Evolutionary conservation across 2,888 invertebrate species (phyloP).

Genomic region (Elysia crispata): DNA sequence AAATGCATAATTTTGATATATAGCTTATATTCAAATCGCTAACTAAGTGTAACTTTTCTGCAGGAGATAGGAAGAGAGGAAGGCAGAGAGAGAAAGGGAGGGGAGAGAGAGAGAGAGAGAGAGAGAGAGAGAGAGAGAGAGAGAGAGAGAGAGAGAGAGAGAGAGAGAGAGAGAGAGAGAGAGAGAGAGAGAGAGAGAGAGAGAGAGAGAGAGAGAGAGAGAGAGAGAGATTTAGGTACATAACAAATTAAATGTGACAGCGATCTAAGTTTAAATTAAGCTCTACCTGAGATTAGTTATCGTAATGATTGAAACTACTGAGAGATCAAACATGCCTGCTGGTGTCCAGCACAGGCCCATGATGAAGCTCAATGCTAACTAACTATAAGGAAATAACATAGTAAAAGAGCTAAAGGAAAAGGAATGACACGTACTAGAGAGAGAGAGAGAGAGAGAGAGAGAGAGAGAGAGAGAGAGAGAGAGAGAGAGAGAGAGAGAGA

Average conservation of each 20-base stretch:
- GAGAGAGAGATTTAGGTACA: conserved; percentile 25
- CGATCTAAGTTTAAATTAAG: too few relatives aligned
- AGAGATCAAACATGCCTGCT: too few relatives aligned
- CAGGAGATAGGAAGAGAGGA: neutral
- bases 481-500: conserved; percentile 40
- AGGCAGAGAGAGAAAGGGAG: neutral
- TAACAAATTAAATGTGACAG: too few relatives aligned
- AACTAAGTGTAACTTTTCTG: too few relatives aligned
- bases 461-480: conserved; percentile 35
- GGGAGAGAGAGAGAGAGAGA: conserved; percentile 30
- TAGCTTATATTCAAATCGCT: too few relatives aligned
- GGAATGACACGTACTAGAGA: conserved; percentile 30
- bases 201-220: conserved; percentile 40
- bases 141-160: conserved; percentile 35
- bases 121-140: conserved; percentile 34
- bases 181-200: conserved; percentile 48
- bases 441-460: conserved; percentile 34
- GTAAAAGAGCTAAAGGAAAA: neutral
- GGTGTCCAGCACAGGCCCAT: too few relatives aligned
- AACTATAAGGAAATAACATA: neutral
- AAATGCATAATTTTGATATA: too few relatives aligned
- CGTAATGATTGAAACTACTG: too few relatives aligned
- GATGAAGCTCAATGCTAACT: too few relatives aligned
- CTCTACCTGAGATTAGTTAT: too few relatives aligned
- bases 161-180: conserved; percentile 40